A percentile compares a stretch with the other conserved stretches of the same genome.
These are phyloP conservation scores for Acanthurus leucopareius DNA, from an alignment of 2,797 vertebrate genomes.

Conservation along the genomic window DNA sequence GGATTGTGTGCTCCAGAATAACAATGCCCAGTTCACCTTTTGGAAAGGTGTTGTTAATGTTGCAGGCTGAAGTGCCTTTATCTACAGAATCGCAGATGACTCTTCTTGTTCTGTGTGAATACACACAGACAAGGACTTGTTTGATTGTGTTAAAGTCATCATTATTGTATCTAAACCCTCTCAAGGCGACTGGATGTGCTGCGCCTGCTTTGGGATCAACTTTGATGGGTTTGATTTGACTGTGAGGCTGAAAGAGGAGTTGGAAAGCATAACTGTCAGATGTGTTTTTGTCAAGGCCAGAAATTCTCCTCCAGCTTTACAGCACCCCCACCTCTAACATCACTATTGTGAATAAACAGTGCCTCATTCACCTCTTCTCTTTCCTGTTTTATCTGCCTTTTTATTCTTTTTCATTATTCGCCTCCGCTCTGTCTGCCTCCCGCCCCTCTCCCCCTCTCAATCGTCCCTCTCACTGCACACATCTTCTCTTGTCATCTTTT, in stretches of 20 bases:
- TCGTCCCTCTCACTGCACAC: constrained; percentile 44
- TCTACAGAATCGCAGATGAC: constrained; percentile 34
- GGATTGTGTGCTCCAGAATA: constrained; percentile 7
- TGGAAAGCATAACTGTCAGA: constrained; percentile 70
- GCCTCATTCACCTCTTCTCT: constrained; percentile 32
- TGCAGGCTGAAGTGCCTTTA: constrained; percentile 42
- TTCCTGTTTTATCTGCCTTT: constrained; percentile 20
- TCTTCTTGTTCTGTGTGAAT: constrained; percentile 39
- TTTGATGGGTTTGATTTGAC: constrained; percentile 71
- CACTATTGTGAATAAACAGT: constrained; percentile 52
- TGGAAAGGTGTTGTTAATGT: constrained; percentile 38
- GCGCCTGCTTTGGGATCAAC: constrained; percentile 56
- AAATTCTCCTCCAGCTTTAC: constrained; percentile 52
- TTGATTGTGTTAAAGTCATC: constrained; percentile 80
- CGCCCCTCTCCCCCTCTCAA: constrained; percentile 34
- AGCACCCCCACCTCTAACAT: constrained; percentile 41
- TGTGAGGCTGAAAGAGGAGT: constrained; percentile 61
- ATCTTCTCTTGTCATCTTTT: constrained; percentile 62
- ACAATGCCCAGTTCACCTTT: constrained; percentile 17
- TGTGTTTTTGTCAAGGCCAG: constrained; percentile 67
- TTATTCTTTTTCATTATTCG: constrained; percentile 52
- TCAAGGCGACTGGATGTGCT: constrained; percentile 53
- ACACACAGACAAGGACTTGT: constrained; percentile 68
- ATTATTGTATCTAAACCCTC: constrained; percentile 65
- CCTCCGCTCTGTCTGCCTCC: constrained; percentile 49